Conservation (phyloP, 1,140 invertebrate species). For the Panonychus citri region DNA sequence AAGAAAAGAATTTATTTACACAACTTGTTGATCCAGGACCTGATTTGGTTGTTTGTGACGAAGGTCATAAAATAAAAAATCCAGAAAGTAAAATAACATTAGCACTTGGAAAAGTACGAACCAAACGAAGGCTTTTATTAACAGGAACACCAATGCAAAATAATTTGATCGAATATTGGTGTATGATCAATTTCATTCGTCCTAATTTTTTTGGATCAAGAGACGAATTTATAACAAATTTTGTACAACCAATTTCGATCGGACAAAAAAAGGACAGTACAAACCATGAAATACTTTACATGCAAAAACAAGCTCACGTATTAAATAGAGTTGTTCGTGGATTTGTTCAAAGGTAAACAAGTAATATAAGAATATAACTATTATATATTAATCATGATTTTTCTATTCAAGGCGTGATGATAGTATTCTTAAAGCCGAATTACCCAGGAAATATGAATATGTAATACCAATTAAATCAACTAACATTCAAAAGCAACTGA, state of each 20-base stretch:
- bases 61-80: slow-evolving; percentile 89
- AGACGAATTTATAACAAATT: slow-evolving; percentile 85
- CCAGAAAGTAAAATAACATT: slow-evolving; percentile 74
- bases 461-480: too few species aligned
- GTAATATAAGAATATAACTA: too few species aligned
- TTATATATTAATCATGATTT: neutral
- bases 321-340: neutral
- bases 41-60: slow-evolving; percentile 81
- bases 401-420: too few species aligned
- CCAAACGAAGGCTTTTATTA: slow-evolving; percentile 53
- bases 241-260: slow-evolving; percentile 4
- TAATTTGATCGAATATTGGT: slow-evolving; percentile 36
- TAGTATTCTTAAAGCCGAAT: too few species aligned
- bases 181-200: slow-evolving; percentile 84
- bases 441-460: too few species aligned
- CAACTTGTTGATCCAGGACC: slow-evolving; percentile 55
- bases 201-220: slow-evolving; percentile 69
- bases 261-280: slow-evolving; percentile 1
- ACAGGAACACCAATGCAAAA: slow-evolving; percentile 26
- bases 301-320: neutral
- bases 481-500: too few species aligned
- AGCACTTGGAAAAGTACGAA: slow-evolving; percentile 70
- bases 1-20: slow-evolving; percentile 79
- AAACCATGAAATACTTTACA: neutral
- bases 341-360: slow-evolving; percentile 17